Conservation (phyloP, 2,797 vertebrate genomes). For the Ficedula albicollis region DNA sequence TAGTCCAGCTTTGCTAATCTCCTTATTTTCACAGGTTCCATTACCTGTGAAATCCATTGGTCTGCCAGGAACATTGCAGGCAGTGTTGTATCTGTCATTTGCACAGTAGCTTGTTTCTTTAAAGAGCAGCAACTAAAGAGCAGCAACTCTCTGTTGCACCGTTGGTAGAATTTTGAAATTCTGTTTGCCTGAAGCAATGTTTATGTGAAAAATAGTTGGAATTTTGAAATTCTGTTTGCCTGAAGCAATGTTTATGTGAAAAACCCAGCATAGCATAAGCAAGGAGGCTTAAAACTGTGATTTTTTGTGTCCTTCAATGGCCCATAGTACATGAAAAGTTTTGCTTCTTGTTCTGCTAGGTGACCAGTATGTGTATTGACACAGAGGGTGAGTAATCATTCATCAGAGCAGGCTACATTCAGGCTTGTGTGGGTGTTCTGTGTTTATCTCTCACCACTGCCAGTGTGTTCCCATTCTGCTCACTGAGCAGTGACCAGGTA, state of each 20-base stretch:
- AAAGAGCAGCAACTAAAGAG: background rate
- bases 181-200: background rate
- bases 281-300: background rate
- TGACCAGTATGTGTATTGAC: background rate
- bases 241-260: background rate
- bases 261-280: background rate
- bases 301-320: background rate
- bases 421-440: background rate
- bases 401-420: fast-evolving
- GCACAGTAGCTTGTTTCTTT: background rate
- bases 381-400: background rate
- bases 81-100: background rate
- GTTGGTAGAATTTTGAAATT: background rate
- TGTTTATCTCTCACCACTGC: fast-evolving
- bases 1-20: background rate
- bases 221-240: background rate
- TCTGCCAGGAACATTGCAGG: background rate
- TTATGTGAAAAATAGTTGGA: background rate
- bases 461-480: background rate
- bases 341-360: background rate
- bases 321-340: background rate
- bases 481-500: background rate
- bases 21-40: background rate
- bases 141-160: background rate
- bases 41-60: background rate